Conservation (phyloP, 1,140 invertebrate genomes). For the Lepidurus packardi region DNA sequence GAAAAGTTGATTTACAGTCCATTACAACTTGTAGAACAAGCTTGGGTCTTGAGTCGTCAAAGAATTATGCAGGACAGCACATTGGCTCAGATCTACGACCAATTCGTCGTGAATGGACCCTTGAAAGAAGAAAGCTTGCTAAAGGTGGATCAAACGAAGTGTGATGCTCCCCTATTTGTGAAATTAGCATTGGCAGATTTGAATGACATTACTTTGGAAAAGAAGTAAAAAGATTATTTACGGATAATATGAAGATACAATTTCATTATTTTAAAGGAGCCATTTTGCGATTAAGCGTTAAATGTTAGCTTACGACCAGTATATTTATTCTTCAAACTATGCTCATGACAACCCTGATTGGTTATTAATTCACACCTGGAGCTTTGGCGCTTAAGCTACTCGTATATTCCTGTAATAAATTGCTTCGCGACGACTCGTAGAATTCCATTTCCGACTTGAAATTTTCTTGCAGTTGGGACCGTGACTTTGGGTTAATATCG, state of each 20-base stretch:
- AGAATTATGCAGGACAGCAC: background rate
- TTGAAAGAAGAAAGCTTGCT: constrained; percentile 23
- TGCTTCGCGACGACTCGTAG: no score
- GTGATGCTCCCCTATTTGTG: background rate
- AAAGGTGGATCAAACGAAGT: constrained; percentile 12
- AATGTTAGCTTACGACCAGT: no score
- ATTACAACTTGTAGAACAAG: constrained; percentile 10
- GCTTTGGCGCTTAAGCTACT: no score
- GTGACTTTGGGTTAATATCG: background rate
- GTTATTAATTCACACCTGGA: no score
- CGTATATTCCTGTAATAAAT: no score
- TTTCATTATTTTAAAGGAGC: no score
- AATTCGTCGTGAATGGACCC: constrained; percentile 22
- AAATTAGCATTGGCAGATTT: background rate
- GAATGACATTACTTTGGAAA: background rate
- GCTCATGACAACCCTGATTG: no score
- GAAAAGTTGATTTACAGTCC: background rate
- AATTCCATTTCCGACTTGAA: no score
- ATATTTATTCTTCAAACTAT: no score
- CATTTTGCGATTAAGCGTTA: no score
- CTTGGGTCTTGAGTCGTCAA: constrained; percentile 24
- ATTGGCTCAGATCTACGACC: background rate
- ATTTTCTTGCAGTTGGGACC: no score
- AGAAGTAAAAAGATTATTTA: background rate
- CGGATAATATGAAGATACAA: background rate